phyloP scores from a whole-genome alignment of 2,888 invertebrate genomes.

The Pristionchus arcanus region DNA sequence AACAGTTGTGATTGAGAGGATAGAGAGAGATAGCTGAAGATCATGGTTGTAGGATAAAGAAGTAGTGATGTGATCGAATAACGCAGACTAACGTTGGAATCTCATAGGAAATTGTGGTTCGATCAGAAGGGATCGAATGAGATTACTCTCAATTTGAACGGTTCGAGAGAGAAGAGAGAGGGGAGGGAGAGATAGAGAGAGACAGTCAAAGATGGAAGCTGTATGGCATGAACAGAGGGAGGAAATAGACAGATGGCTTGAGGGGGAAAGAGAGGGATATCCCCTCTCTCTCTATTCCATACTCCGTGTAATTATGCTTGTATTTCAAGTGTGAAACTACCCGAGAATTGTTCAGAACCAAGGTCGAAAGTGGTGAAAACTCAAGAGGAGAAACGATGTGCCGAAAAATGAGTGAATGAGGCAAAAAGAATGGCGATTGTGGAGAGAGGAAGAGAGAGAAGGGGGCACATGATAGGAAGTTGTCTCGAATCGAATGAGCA shows the following conservation, averaged over 20 bases:
- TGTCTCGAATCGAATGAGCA: background rate
- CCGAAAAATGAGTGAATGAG: constrained; percentile 39
- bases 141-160: constrained; percentile 46
- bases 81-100: background rate
- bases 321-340: constrained; percentile 43
- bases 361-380: constrained; percentile 25
- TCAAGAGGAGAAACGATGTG: background rate
- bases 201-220: constrained; percentile 9
- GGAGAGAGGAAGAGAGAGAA: background rate
- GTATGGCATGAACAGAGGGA: constrained; percentile 33
- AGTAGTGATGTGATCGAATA: background rate
- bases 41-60: background rate
- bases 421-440: constrained; percentile 19
- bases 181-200: background rate
- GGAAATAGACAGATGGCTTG: constrained; percentile 22
- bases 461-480: constrained; percentile 11
- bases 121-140: constrained; percentile 35
- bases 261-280: constrained; percentile 4
- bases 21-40: background rate
- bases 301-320: constrained; percentile 21
- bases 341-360: constrained; percentile 31
- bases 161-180: background rate
- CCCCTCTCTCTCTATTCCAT: background rate
- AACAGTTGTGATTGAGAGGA: background rate
- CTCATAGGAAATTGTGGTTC: background rate